phyloP scores from a whole-genome alignment of 1,140 invertebrate genomes.

The Lepidostoma basale region DNA sequence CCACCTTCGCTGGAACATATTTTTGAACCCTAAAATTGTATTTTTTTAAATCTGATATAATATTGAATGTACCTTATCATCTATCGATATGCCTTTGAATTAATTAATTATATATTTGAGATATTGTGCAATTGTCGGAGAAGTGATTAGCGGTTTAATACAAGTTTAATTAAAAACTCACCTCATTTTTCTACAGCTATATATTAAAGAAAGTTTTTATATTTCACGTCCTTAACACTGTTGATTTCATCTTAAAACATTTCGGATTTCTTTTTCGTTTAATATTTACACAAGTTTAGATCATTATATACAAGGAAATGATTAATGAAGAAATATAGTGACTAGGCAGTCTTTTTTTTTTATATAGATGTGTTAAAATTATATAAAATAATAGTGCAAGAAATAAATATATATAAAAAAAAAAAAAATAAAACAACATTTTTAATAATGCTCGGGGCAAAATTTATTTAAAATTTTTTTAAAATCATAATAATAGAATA shows the following conservation, averaged over 20 bases:
- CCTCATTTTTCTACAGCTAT: not conserved
- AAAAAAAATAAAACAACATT: slow-evolving; percentile 55
- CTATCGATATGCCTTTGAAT: slow-evolving; percentile 46
- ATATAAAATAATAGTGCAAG: slow-evolving; percentile 34
- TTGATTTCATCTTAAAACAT: not conserved
- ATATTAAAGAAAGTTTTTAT: not conserved
- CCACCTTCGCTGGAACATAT: no score
- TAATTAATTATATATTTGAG: slow-evolving; percentile 32
- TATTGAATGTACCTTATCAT: slow-evolving; percentile 33
- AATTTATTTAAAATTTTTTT: slow-evolving; percentile 64
- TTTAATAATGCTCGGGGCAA: slow-evolving; percentile 57
- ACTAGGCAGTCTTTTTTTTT: slow-evolving; percentile 48
- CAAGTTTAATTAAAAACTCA: not conserved
- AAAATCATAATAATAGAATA: slow-evolving; percentile 45
- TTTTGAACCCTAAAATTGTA: no score
- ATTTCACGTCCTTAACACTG: not conserved
- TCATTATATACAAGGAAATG: slow-evolving; percentile 42
- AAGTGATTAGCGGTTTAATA: no score
- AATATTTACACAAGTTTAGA: no score
- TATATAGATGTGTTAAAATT: slow-evolving; percentile 42
- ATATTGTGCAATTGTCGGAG: not conserved
- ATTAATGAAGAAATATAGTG: slow-evolving; percentile 43
- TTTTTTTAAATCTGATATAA: slow-evolving; percentile 24
- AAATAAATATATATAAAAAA: slow-evolving; percentile 47
- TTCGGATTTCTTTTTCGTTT: no score